Evolutionary conservation across 64 coral and sea anemone genomes (phyloP).

Genomic region (Platygyra sinensis): DNA sequence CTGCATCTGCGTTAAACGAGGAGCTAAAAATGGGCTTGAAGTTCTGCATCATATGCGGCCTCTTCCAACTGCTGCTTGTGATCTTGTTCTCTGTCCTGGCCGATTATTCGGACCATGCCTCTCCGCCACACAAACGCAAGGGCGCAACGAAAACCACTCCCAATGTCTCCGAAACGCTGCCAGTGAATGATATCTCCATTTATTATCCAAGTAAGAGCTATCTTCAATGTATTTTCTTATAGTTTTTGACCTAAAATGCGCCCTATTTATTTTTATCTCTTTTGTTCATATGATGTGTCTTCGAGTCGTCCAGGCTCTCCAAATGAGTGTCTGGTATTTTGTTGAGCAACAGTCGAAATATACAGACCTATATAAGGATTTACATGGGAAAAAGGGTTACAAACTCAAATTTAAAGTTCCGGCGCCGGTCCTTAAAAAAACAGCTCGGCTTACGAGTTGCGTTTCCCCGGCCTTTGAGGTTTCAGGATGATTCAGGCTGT

Average conservation of each 20-base stretch:
- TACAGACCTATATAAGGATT: too few relatives aligned
- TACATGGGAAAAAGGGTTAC: too few relatives aligned
- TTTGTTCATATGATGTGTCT: neutral
- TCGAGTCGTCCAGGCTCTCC: too few relatives aligned
- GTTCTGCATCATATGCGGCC: conserved; percentile 22
- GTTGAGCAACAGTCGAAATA: too few relatives aligned
- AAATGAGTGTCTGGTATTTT: too few relatives aligned
- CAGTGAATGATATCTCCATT: conserved; percentile 56
- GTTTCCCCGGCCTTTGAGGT: too few relatives aligned
- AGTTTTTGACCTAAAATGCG: neutral
- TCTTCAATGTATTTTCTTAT: neutral
- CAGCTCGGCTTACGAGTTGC: too few relatives aligned
- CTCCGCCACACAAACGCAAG: conserved; percentile 35
- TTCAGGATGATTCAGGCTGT: too few relatives aligned
- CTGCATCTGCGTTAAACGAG: neutral
- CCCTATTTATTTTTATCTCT: neutral
- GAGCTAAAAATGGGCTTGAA: conserved; percentile 44
- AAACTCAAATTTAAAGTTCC: too few relatives aligned
- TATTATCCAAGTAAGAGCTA: conserved; percentile 72
- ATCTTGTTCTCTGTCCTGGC: conserved; percentile 56
- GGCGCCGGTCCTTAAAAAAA: too few relatives aligned
- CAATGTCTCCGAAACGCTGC: neutral
- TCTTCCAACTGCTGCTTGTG: conserved; percentile 55
- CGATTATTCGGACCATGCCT: conserved; percentile 66
- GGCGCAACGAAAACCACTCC: neutral